Evolutionary conservation across 23 tunicate species (phyloP).

Genomic region (Phallusia fumigata): DNA sequence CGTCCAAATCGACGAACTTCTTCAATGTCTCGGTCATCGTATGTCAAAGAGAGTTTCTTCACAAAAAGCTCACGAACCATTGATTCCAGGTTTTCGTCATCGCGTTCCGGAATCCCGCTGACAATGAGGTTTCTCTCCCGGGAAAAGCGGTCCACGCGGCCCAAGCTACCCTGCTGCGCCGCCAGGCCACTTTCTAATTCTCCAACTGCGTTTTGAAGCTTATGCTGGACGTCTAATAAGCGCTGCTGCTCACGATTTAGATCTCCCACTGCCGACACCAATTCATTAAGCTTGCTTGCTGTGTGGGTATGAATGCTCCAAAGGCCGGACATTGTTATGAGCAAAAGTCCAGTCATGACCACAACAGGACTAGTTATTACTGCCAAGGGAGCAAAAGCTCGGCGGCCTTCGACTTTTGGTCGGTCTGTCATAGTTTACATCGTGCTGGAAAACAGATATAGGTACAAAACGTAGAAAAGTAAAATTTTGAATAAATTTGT

Average conservation of each 20-base stretch:
- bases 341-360: not conserved
- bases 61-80: constrained; percentile 25
- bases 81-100: constrained; percentile 33
- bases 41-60: constrained; percentile 10
- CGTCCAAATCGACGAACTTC: constrained; percentile 26
- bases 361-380: constrained; percentile 12
- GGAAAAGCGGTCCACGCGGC: not conserved
- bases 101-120: constrained; percentile 38
- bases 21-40: constrained; percentile 31
- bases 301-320: constrained; percentile 6
- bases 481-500: too few species aligned
- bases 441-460: not conserved
- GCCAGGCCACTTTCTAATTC: constrained; percentile 7
- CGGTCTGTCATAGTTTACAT: not conserved
- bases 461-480: too few species aligned
- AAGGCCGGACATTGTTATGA: not conserved
- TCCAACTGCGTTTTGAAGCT: constrained; percentile 14
- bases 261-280: not conserved
- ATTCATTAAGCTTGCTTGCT: not conserved
- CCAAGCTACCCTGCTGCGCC: constrained; percentile 2
- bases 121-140: constrained; percentile 33
- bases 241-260: constrained; percentile 16
- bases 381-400: not conserved
- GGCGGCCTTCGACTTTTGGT: not conserved
- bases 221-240: not conserved